Evolutionary conservation across 2,888 invertebrate species (phyloP), one percentile per base, ranked within the genome.

Genomic region (Lasioglossum leucozonium): DNA sequence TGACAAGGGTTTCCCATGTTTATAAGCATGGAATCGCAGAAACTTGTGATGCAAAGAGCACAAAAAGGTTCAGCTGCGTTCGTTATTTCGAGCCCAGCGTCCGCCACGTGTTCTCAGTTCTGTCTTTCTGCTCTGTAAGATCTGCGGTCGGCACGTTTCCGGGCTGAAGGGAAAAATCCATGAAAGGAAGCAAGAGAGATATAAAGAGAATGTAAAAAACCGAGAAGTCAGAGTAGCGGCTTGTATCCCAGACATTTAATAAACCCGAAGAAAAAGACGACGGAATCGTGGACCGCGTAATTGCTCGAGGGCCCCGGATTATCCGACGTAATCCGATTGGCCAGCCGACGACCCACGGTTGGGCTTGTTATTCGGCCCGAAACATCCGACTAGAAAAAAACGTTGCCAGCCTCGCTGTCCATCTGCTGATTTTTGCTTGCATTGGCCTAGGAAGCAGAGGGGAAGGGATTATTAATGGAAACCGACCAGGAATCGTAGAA

Each of bases 231-330:
- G 55, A 26, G 44, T 44, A 5, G 18, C n/a, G 16, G 18, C 34
- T 42, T 62, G 44, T 37, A 47, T 40, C 13, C n/a, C 51, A 22
- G 77, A 80, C 82, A 82, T 84, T 79, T 86, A 87, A 88, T 83
- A 88, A 82, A 22, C 44, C 78, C n/a, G 8, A 42, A 58, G 8
- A 47, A 65, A 44, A 40, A 62, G 30, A n/a, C 62, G 34, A 42
- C 65, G 72, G 76, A 76, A 82, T 77, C 55, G 67, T 80, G 72
- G 69, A 81, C 69, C 42, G 51, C 55, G 81, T 84, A 88, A 88
- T 88, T 86, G 76, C 51, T 34, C 42, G 51, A 55, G 62, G 42
- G 62, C 47, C 55, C 58, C 47, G 73, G 72, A 65, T 87, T 44
- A 77, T 65, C 62, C 44, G 22, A 44, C 72, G 69, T 82, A 87